phyloP scores from a whole-genome alignment of 92 coral and sea anemone genomes.

The Epizoanthus illoricatus region DNA sequence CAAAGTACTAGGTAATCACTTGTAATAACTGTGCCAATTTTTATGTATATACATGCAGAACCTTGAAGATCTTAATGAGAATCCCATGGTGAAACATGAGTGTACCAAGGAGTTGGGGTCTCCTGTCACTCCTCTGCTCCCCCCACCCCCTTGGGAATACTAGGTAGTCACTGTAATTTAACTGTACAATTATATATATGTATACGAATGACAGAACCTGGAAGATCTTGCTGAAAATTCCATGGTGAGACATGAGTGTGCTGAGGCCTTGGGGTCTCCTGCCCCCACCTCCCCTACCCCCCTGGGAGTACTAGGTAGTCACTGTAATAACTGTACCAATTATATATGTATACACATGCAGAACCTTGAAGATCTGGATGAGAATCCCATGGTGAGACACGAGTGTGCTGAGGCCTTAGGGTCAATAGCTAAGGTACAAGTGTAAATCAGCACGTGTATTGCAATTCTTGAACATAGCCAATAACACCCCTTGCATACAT shows the following conservation, averaged over 20 bases:
- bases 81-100: constrained; percentile 96
- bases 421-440: constrained; percentile 91
- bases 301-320: neutral
- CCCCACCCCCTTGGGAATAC: no score
- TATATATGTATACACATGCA: constrained; percentile 14
- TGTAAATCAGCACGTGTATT: no score
- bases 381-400: constrained; percentile 97
- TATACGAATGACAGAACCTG: constrained; percentile 70
- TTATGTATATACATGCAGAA: constrained; percentile 45
- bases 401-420: constrained; percentile 99
- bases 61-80: constrained; percentile 84
- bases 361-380: constrained; percentile 83
- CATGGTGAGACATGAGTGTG: constrained; percentile 99
- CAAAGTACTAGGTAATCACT: neutral
- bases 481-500: no score
- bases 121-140: no score
- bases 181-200: neutral
- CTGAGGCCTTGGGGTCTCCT: constrained; percentile 98
- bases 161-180: neutral
- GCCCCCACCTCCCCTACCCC: no score
- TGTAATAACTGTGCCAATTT: neutral
- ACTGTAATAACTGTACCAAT: neutral
- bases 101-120: constrained; percentile 99
- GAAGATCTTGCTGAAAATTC: constrained; percentile 83
- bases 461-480: no score